phyloP scores from a whole-genome alignment of 2,888 invertebrate genomes.

The Dromius quadrimaculatus region DNA sequence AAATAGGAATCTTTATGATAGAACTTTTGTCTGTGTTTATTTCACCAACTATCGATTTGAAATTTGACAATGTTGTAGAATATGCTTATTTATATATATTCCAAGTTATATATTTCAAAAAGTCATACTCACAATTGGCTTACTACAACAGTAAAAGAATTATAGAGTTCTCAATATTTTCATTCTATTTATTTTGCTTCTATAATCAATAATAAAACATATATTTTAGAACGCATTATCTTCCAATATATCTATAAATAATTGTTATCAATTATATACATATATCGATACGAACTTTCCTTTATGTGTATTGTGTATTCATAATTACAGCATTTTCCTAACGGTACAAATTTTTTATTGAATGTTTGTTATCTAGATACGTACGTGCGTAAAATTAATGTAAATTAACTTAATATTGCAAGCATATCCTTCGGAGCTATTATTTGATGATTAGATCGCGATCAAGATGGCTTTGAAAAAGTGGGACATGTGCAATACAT shows the following conservation, averaged over 20 bases:
- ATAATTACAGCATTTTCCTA: constrained; percentile 1
- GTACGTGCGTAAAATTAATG: constrained; percentile 17
- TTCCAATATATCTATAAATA: constrained; percentile 21
- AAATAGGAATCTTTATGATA: no score
- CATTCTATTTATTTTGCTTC: constrained; percentile 6
- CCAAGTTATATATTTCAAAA: no score
- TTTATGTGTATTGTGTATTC: no score
- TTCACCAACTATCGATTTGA: no score
- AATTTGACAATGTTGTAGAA: no score
- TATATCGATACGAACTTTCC: constrained; percentile 25
- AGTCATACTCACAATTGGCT: no score
- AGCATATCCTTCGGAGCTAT: constrained; percentile 3
- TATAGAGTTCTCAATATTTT: no score
- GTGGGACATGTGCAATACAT: constrained; percentile 8
- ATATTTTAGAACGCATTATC: background rate
- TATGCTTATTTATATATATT: no score
- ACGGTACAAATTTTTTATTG: background rate
- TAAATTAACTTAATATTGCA: constrained; percentile 25
- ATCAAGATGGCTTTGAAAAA: constrained; percentile 15
- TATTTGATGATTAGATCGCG: background rate
- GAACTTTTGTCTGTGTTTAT: no score
- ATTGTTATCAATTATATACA: constrained; percentile 3
- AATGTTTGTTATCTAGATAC: constrained; percentile 8
- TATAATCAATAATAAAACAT: background rate
- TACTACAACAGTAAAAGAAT: no score